These are phyloP conservation scores for Diachasma alloeum DNA, from an alignment of 1,140 invertebrate species.

Conservation along the genomic window DNA sequence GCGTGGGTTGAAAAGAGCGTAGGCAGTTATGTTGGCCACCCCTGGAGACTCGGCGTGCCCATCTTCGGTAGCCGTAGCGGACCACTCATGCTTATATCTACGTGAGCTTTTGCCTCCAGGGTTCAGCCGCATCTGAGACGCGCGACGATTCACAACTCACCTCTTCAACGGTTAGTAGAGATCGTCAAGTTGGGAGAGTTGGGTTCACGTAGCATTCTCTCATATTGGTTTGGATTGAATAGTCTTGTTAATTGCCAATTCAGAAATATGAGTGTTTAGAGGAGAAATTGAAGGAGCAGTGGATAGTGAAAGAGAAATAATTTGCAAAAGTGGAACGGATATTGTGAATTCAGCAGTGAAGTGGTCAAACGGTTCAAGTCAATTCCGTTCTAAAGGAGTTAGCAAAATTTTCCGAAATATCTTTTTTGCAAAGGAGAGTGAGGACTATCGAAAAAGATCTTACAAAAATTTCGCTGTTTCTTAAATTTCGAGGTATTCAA, in stretches of 20 bases:
- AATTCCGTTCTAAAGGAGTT: too few relatives aligned
- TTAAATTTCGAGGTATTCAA: too few relatives aligned
- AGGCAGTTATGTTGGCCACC: constrained; percentile 57
- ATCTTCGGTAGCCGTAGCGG: constrained; percentile 58
- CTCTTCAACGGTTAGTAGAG: constrained; percentile 52
- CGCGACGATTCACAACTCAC: constrained; percentile 52
- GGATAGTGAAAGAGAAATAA: neutral
- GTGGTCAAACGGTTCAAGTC: too few relatives aligned
- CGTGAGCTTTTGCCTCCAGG: constrained; percentile 50
- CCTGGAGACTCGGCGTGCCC: constrained; percentile 61
- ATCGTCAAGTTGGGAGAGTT: neutral
- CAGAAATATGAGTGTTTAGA: neutral
- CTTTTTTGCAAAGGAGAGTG: too few relatives aligned
- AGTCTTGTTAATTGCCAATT: neutral
- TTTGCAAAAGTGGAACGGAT: neutral
- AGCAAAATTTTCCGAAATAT: too few relatives aligned
- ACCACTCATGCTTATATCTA: constrained; percentile 58
- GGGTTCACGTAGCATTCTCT: neutral
- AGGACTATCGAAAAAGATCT: too few relatives aligned
- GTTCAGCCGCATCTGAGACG: constrained; percentile 57
- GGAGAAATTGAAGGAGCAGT: neutral
- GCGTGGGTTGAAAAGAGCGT: constrained; percentile 48
- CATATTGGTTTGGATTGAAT: neutral
- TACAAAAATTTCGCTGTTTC: too few relatives aligned
- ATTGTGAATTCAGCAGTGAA: too few relatives aligned